Conservation (phyloP, 2,113 vertebrate species). For the Dicaeum eximium region DNA sequence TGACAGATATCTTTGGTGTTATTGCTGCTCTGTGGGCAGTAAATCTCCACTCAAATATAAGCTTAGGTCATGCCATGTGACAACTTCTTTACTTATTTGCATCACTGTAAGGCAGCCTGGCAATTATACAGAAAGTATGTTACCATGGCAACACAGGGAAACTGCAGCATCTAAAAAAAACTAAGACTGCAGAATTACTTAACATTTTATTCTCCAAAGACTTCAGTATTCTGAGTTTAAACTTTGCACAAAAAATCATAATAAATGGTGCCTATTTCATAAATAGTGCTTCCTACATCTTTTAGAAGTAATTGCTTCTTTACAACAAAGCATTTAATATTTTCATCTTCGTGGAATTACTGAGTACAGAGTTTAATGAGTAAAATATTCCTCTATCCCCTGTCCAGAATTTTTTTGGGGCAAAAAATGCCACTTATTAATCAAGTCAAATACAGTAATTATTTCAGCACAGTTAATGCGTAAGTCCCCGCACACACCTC, state of each 20-base stretch:
- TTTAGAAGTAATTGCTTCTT: conserved; percentile 32
- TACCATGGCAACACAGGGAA: conserved; percentile 39
- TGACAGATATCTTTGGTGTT: not conserved
- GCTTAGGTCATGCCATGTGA: conserved; percentile 29
- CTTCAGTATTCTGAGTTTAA: not conserved
- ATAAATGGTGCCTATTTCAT: conserved; percentile 21
- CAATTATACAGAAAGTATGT: conserved; percentile 47
- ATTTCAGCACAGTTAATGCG: conserved; percentile 1
- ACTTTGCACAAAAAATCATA: conserved; percentile 16
- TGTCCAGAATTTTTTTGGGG: not conserved
- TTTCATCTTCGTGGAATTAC: not conserved
- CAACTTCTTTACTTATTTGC: conserved; percentile 50
- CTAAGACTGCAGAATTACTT: conserved; percentile 35
- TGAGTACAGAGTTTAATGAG: not conserved
- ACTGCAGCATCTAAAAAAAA: conserved; percentile 48
- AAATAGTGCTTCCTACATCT: conserved; percentile 49
- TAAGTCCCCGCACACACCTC: conserved; percentile 23
- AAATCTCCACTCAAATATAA: conserved; percentile 13
- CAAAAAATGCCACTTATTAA: conserved; percentile 21
- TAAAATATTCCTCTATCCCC: not conserved
- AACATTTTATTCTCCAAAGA: conserved; percentile 36
- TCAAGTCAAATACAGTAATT: conserved; percentile 30
- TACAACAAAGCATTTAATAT: conserved; percentile 6
- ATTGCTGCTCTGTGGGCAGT: not conserved
- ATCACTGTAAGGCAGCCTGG: conserved; percentile 28